These are phyloP conservation scores for Drosophila histrio DNA, from an alignment of 2,888 invertebrate species.

Conservation along the genomic window DNA sequence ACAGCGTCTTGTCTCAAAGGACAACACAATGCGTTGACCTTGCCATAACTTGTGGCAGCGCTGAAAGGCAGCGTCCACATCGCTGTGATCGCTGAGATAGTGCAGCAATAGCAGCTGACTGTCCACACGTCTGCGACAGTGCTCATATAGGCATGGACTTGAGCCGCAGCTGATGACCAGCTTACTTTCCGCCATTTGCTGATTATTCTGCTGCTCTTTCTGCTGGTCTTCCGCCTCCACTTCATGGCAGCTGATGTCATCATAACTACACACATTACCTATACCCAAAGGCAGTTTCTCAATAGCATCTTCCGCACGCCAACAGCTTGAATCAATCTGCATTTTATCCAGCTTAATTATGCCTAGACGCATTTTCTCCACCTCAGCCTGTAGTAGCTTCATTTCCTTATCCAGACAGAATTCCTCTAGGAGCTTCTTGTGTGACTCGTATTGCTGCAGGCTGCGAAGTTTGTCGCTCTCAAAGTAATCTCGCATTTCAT, in stretches of 20 bases:
- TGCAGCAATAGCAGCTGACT: slow-evolving; percentile 57
- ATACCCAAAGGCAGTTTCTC: slow-evolving; percentile 9
- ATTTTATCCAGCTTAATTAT: slow-evolving; percentile 14
- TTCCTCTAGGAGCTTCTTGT: not conserved
- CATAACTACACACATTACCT: not conserved
- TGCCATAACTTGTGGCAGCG: slow-evolving; percentile 29
- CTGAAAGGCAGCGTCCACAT: not conserved
- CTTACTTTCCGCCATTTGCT: not conserved
- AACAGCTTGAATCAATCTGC: not conserved
- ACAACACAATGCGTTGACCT: slow-evolving; percentile 30
- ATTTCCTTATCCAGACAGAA: slow-evolving; percentile 15
- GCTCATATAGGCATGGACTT: slow-evolving; percentile 40
- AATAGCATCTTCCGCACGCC: slow-evolving; percentile 45
- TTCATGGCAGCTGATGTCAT: not conserved
- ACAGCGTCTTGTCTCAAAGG: slow-evolving; percentile 33
- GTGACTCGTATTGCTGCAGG: not conserved
- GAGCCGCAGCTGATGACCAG: slow-evolving; percentile 35
- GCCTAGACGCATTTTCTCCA: slow-evolving; percentile 16
- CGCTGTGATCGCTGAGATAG: slow-evolving; percentile 53
- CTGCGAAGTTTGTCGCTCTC: slow-evolving; percentile 15
- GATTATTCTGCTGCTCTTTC: not conserved
- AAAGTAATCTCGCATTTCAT: slow-evolving; percentile 36
- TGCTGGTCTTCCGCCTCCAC: not conserved
- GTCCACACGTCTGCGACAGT: slow-evolving; percentile 44
- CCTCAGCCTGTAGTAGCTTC: not conserved